phyloP scores from a whole-genome alignment of 92 coral and sea anemone species.

The Palythoa caribaeorum region DNA sequence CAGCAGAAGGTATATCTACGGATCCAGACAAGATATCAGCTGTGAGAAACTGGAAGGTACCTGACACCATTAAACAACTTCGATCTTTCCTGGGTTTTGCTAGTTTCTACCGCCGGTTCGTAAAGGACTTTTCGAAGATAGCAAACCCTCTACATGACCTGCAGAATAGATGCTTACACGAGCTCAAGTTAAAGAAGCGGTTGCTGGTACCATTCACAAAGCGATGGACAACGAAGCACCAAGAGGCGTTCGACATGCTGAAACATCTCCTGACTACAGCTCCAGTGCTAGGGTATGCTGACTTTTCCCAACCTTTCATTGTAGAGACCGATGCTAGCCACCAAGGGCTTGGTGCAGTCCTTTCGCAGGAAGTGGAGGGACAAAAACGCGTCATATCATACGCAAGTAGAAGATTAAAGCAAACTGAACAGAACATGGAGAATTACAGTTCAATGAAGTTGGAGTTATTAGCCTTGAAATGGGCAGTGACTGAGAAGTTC shows the following conservation, averaged over 20 bases:
- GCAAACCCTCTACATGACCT: constrained; percentile 36
- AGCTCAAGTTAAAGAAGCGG: constrained; percentile 15
- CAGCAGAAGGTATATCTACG: too few relatives aligned
- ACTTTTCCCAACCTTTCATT: constrained; percentile 26
- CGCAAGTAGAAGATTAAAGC: constrained; percentile 27
- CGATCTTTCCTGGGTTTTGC: background rate
- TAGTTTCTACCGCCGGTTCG: constrained; percentile 20
- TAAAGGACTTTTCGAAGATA: constrained; percentile 27
- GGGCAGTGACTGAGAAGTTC: constrained; percentile 12
- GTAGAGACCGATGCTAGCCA: constrained; percentile 17
- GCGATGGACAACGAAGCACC: constrained; percentile 27
- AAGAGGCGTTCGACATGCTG: constrained; percentile 30
- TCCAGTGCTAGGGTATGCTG: constrained; percentile 47
- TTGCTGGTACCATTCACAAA: constrained; percentile 28
- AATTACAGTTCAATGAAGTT: background rate
- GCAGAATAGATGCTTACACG: constrained; percentile 8
- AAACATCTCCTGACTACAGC: constrained; percentile 33
- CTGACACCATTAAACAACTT: background rate
- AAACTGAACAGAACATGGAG: background rate
- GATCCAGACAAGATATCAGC: too few relatives aligned
- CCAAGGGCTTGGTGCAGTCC: constrained; percentile 50
- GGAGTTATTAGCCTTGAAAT: background rate
- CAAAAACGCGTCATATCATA: constrained; percentile 11
- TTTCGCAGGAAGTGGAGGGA: constrained; percentile 26
- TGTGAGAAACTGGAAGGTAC: too few relatives aligned